A percentile compares a stretch with the other conserved stretches of the same genome.
These are phyloP conservation scores for Drosophila stalkeri DNA, from an alignment of 2,888 invertebrate genomes.

Conservation along the genomic window DNA sequence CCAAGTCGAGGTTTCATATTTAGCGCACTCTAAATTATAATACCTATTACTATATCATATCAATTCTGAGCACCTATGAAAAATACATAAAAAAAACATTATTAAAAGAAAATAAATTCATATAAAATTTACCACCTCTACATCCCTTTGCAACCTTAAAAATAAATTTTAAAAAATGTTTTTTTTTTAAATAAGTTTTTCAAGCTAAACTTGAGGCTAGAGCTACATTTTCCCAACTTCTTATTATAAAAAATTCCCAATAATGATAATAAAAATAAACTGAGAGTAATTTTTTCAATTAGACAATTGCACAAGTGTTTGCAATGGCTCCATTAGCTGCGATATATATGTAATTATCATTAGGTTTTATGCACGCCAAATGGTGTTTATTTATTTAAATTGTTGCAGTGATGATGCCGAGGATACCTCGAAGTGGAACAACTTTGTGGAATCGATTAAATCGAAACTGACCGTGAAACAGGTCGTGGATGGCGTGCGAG, in stretches of 20 bases:
- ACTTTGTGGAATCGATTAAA: conserved; percentile 91
- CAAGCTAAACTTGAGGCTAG: no score
- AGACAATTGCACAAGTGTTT: conserved; percentile 15
- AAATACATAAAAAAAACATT: no score
- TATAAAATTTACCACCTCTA: no score
- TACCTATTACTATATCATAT: no score
- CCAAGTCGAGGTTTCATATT: no score
- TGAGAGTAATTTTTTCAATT: conserved; percentile 13
- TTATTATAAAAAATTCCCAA: not conserved
- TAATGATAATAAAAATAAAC: not conserved
- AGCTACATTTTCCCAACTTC: not conserved
- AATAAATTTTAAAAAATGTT: no score
- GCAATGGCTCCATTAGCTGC: conserved; percentile 1
- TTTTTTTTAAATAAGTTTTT: no score
- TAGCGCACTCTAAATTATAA: no score
- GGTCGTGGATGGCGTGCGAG: conserved; percentile 91
- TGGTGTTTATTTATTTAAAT: conserved; percentile 45
- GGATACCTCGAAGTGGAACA: conserved; percentile 89
- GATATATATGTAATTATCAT: conserved; percentile 6
- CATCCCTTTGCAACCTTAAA: no score
- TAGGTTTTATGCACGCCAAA: conserved; percentile 49
- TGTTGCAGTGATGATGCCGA: conserved; percentile 83
- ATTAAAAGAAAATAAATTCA: no score
- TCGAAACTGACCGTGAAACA: conserved; percentile 93
- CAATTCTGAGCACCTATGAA: no score